Evolutionary conservation across 2,888 invertebrate species (phyloP), one percentile per base, ranked within the genome.

Genomic region (Stegana nigrithorax): DNA sequence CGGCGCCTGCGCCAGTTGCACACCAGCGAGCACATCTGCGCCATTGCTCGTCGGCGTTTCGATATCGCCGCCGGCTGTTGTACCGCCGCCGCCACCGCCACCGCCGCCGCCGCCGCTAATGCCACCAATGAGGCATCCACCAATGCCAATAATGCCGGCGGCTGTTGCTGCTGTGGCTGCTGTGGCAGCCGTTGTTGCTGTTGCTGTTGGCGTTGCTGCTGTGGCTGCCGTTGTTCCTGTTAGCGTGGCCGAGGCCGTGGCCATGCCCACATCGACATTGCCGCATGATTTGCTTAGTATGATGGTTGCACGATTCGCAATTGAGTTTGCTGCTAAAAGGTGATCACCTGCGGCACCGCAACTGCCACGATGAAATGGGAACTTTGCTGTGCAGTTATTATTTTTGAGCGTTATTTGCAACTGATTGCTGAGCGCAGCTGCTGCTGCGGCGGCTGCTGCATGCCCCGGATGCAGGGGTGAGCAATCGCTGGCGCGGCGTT

Each of bases 221-320:
- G 12, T 25, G 10, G 47, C 25, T 47, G 47, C 64, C 23, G 66
- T 70, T 6, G 67, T 60, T 25, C 63, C 62, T 14, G 44, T 7
- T 7, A n/a, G 17, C 17, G 6, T 17, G 14, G 6, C 62, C 4
- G 63, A 55, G 19, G 57, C 57, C 3, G 21, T 62, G 29, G 60
- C 62, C 44, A 45, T 56, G 55, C 71, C 80, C 36, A 81, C 78
- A 26, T 84, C 85, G 1, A 84, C 84, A 68, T 84, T 84, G 69
- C 79, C 81, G 67, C 85, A 85, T 23, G 84, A 84, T 56, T 85
- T 85, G 60, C 84, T 85, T 19, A 85, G 56, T n/a, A 85, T 84
- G 63, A 85, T 81, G 21, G 85, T 84, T 44, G 84, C 79, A 5
- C 83, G 80, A 73, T 84, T 84, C 65, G 84, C 85, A 60, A 84